Conservation (phyloP, 2,888 invertebrate species). For the Sarcophaga subvicina region DNA sequence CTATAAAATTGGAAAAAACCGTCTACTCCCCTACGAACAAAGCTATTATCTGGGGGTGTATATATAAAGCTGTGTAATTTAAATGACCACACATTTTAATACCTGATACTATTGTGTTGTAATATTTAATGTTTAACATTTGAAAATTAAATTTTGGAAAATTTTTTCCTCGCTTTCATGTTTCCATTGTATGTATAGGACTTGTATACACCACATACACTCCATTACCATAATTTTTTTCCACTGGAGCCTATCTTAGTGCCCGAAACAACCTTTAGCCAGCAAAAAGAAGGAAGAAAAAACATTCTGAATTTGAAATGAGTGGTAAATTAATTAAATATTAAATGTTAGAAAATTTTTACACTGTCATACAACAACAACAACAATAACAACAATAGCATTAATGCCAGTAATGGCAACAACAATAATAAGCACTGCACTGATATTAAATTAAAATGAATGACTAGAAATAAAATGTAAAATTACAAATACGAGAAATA, state of each 20-base stretch:
- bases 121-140: constrained; percentile 60
- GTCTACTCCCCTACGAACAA: background rate
- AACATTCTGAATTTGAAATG: constrained; percentile 50
- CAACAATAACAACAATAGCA: background rate
- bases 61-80: constrained; percentile 46
- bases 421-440: background rate
- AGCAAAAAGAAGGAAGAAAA: background rate
- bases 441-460: constrained; percentile 1
- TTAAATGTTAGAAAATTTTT: constrained; percentile 52
- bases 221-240: background rate
- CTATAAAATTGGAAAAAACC: background rate
- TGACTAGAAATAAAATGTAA: background rate
- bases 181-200: background rate
- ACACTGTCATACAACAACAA: background rate
- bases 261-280: background rate
- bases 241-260: background rate
- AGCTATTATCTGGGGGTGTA: too few species aligned
- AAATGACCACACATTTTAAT: constrained; percentile 64
- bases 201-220: background rate
- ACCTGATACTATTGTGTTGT: constrained; percentile 17
- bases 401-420: too few species aligned
- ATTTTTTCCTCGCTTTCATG: background rate
- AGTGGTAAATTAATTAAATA: constrained; percentile 65
- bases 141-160: constrained; percentile 61
- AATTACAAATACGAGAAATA: too few species aligned